phyloP scores from a whole-genome alignment of 2,113 vertebrate genomes.

The Terrapene triunguis region DNA sequence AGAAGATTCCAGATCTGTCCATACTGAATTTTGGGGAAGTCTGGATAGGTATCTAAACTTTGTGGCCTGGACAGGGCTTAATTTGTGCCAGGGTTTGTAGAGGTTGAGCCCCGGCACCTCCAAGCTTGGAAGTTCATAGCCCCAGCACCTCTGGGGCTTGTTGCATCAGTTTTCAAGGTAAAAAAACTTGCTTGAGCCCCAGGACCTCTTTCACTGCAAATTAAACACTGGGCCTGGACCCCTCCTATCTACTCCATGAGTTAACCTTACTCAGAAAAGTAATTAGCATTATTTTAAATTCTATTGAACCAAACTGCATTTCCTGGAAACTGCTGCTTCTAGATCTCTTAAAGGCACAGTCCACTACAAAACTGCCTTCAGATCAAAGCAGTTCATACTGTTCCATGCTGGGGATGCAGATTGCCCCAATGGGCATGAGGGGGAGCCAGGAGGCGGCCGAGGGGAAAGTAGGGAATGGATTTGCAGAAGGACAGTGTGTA shows the following conservation, averaged over 20 bases:
- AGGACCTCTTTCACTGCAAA: no score
- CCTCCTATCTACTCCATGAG: not conserved
- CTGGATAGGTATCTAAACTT: not conserved
- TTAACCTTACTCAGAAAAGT: not conserved
- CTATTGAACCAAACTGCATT: not conserved
- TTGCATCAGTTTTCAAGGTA: no score
- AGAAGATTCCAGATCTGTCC: not conserved
- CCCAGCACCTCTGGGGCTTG: no score
- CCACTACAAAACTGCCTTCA: not conserved
- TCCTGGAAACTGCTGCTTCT: not conserved
- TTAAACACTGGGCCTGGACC: no score
- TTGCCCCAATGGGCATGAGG: not conserved
- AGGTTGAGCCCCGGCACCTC: no score
- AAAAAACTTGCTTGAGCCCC: no score
- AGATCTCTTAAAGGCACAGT: not conserved
- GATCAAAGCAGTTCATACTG: not conserved
- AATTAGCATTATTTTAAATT: constrained; percentile 15
- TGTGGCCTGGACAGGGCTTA: not conserved
- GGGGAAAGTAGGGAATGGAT: not conserved
- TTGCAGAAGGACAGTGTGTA: not conserved
- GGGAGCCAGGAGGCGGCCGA: not conserved
- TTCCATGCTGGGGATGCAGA: not conserved
- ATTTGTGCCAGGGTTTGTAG: no score
- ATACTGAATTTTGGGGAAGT: not conserved
- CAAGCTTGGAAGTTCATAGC: no score